Evolutionary conservation across 2,888 invertebrate species (phyloP).

Genomic region (Uropetala carovei): DNA sequence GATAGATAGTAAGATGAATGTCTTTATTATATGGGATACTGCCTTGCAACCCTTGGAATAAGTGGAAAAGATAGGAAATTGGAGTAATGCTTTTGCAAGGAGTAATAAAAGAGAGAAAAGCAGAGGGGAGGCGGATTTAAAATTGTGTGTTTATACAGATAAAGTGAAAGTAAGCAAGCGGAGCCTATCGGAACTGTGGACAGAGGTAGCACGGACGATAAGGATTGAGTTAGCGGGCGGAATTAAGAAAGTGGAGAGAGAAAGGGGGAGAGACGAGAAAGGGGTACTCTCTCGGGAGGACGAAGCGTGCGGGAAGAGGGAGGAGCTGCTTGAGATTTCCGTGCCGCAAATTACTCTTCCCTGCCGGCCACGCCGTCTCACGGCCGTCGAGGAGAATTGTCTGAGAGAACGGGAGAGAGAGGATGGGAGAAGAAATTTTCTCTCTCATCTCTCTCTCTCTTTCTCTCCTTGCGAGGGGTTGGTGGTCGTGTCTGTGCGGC

Average conservation of each 20-base stretch:
- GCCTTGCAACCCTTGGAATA: too few relatives aligned
- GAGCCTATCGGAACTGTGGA: background rate
- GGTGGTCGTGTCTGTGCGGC: background rate
- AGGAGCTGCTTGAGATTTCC: background rate
- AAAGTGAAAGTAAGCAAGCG: background rate
- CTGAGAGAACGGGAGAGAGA: background rate
- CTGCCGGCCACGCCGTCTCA: slow-evolving; percentile 30
- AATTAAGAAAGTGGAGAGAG: background rate
- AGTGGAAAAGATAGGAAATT: too few relatives aligned
- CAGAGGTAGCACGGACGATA: background rate
- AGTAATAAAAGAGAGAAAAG: too few relatives aligned
- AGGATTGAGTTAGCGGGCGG: background rate
- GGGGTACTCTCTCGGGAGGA: background rate
- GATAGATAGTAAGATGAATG: too few relatives aligned
- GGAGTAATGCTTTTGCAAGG: too few relatives aligned
- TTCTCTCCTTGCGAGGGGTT: background rate
- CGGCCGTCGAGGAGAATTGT: slow-evolving; percentile 20
- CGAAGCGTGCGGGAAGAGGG: background rate
- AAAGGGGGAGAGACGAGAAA: background rate
- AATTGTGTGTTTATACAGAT: background rate
- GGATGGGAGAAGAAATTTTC: background rate
- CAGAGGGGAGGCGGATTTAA: background rate
- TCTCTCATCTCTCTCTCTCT: background rate
- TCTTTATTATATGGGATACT: too few relatives aligned
- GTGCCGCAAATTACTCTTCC: slow-evolving; percentile 30